Evolutionary conservation across 2,888 invertebrate species (phyloP), one percentile per base, ranked within the genome.

Genomic region (Cistogaster globosa): DNA sequence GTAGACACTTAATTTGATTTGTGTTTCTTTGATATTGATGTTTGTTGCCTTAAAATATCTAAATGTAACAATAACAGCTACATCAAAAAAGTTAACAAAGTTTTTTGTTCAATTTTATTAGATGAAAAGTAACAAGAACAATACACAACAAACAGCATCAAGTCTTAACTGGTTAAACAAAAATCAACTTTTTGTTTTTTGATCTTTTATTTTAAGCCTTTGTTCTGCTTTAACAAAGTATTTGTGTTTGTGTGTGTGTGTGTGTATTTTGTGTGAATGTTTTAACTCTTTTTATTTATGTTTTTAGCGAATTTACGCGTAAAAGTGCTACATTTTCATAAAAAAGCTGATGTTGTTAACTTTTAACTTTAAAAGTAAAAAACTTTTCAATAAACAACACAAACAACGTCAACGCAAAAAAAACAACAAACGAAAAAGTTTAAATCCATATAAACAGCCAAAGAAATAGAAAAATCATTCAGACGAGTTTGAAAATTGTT

Each of bases 1-100:
- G 80, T 84, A 72, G 68, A 18, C 67, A 26, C 62, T 78, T 74
- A 71, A 62, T 81, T 77, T 81, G 68, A 77, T 80, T 84, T 76
- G 32, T 48, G 48, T 75, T 72, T 77, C 22, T 48, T 62, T 79
- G 45, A 22, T 57, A 55, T 58, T 48, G 12, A 8, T 45, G 45
- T 58, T 57, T 55, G 38, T 68, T 69, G 78, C 38, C 38, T 55
- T 67, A 53, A 53, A 60, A 62, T 32, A 18, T 45, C 62, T 69
- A 48, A 32, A 77, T 68, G 38, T 22, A 7, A 55, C 20, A 62
- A 69, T 7, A 55, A 60, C 42, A 55, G 53, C n/a, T 69, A 69
- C 11, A 60, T 67, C n/a, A 74, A 63, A 79, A 71, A 51, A 32
- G 26, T 72, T 51, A 51, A 69, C 42, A 69, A 78, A 55, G 38